Conservation (phyloP, 64 coral and sea anemone genomes). For the Stylophora pistillata region DNA sequence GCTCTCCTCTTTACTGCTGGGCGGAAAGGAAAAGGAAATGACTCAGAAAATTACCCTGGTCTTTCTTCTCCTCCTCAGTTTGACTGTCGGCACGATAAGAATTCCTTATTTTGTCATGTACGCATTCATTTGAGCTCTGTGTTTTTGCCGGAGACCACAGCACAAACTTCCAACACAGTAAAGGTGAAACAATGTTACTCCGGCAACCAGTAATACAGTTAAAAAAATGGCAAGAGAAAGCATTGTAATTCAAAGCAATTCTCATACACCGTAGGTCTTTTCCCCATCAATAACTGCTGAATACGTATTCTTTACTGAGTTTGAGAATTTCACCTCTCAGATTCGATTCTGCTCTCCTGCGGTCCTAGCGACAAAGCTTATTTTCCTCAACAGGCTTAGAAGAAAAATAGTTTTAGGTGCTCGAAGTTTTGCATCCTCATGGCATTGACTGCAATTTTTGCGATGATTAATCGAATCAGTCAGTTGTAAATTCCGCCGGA, state of each 20-base stretch:
- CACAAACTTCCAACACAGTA: constrained; percentile 53
- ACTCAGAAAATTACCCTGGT: no score
- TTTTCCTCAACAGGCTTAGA: neutral
- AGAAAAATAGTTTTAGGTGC: neutral
- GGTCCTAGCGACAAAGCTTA: neutral
- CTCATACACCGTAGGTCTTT: neutral
- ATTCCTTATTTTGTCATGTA: neutral
- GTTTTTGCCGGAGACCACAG: constrained; percentile 27
- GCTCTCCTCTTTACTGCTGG: no score
- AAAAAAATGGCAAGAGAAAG: constrained; percentile 15
- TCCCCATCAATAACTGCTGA: neutral
- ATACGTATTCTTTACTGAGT: neutral
- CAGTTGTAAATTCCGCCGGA: neutral
- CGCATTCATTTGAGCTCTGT: constrained; percentile 7
- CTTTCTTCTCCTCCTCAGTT: no score
- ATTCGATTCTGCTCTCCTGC: neutral
- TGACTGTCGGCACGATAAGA: no score
- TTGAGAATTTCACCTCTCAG: neutral
- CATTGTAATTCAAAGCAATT: neutral
- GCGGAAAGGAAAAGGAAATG: no score
- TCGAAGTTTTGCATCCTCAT: neutral
- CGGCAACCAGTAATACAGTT: neutral
- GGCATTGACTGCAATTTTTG: neutral
- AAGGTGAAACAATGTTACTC: constrained; percentile 29
- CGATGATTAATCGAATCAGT: neutral